Percentiles rank a stretch among this genome's conserved stretches.
Conservation (phyloP, 2,113 vertebrate genomes). For the Plecturocebus donacophilus region DNA sequence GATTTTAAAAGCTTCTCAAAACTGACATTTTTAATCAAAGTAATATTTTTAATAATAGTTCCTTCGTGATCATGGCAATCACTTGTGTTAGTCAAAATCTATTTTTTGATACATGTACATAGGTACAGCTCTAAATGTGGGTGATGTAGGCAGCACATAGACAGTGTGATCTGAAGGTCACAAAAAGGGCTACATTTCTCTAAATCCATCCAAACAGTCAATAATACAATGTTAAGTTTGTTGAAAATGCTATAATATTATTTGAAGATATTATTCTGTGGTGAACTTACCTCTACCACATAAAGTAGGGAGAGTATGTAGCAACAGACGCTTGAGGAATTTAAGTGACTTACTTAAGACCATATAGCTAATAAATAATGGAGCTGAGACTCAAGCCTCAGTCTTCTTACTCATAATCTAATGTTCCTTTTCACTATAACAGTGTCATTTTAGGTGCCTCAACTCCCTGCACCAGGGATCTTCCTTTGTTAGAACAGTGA, state of each 20-base stretch:
- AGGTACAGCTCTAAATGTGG: conserved; percentile 11
- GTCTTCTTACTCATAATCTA: neutral
- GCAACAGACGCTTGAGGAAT: neutral
- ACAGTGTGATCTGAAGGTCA: conserved; percentile 41
- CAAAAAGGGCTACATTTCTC: neutral
- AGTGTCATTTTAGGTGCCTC: neutral
- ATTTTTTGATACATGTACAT: conserved; percentile 58
- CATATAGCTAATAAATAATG: neutral
- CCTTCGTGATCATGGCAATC: conserved; percentile 54
- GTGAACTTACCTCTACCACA: neutral
- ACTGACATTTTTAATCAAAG: conserved; percentile 79
- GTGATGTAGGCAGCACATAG: neutral
- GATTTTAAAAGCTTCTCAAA: conserved; percentile 78
- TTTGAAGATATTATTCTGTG: neutral
- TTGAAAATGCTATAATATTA: neutral
- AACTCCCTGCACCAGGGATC: neutral
- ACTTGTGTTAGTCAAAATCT: conserved; percentile 70
- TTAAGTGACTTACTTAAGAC: neutral
- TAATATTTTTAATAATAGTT: conserved; percentile 74
- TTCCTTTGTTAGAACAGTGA: neutral
- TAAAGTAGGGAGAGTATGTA: neutral
- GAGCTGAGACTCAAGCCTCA: neutral
- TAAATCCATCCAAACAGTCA: neutral
- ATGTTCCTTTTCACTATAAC: neutral
- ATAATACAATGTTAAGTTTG: neutral